phyloP scores from a whole-genome alignment of 2,113 vertebrate genomes.

The Cheirogaleus medius region DNA sequence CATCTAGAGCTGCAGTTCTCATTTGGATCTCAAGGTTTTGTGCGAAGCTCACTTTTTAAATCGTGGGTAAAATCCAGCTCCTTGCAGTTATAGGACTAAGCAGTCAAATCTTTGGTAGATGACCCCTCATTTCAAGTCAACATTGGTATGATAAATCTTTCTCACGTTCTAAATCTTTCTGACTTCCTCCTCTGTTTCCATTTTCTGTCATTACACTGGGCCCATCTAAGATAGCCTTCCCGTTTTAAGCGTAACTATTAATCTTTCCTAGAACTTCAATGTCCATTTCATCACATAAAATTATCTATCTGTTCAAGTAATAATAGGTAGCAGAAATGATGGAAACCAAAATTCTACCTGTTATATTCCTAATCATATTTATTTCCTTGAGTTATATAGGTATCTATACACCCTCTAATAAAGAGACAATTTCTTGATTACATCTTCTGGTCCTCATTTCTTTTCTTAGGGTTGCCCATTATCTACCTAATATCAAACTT shows the following conservation, averaged over 20 bases:
- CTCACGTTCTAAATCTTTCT: neutral
- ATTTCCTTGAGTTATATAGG: neutral
- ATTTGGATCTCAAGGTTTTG: neutral
- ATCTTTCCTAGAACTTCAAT: neutral
- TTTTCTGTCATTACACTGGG: neutral
- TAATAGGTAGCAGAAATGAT: neutral
- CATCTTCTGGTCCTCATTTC: neutral
- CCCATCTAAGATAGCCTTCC: neutral
- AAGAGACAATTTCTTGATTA: neutral
- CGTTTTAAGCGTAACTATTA: neutral
- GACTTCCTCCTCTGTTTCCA: neutral
- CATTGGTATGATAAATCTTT: neutral
- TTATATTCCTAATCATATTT: neutral
- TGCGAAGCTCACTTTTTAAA: neutral
- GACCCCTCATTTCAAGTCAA: neutral
- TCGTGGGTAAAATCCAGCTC: neutral
- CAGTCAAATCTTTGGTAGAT: neutral
- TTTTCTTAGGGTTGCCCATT: neutral
- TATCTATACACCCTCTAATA: neutral
- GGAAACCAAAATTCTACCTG: neutral
- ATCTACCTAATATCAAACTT: neutral
- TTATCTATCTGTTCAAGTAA: neutral
- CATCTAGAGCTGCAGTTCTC: no score
- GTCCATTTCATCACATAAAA: neutral
- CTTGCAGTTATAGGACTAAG: neutral